Evolutionary conservation across 2,113 vertebrate species (phyloP).

Genomic region (Melanostigma gelatinosum): DNA sequence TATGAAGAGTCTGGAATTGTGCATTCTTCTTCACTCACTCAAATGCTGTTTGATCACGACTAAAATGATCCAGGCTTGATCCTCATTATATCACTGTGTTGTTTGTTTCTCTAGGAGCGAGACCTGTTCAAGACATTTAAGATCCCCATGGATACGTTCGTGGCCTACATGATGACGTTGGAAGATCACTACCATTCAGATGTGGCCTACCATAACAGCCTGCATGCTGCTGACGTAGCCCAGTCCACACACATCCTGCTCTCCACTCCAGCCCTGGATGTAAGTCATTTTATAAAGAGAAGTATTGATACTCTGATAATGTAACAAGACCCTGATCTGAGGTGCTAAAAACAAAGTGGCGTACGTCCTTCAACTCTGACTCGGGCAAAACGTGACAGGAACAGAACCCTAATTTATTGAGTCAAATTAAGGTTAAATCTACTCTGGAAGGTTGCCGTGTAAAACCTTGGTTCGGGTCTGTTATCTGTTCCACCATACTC

Average conservation of each 20-base stretch:
- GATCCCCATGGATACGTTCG: conserved; percentile 93
- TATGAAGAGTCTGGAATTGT: conserved; percentile 54
- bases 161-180: conserved; percentile 98
- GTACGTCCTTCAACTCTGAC: not conserved
- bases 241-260: conserved; percentile 98
- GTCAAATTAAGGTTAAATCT: not conserved
- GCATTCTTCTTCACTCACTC: not conserved
- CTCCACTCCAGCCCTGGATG: conserved; percentile 95
- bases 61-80: not conserved
- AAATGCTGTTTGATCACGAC: not conserved
- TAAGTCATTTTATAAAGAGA: conserved; percentile 76
- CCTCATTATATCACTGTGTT: not conserved
- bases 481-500: not conserved
- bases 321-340: not conserved
- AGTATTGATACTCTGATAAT: not conserved
- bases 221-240: conserved; percentile 96
- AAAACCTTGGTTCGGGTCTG: not conserved
- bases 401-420: too few species aligned
- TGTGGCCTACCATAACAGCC: conserved; percentile 98
- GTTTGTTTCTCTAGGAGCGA: conserved; percentile 85
- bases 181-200: conserved; percentile 98
- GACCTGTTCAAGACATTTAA: conserved; percentile 97
- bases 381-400: not conserved
- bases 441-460: not conserved
- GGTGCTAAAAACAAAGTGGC: not conserved